Conservation (phyloP, 2,113 vertebrate genomes). For the Oncorhynchus nerka region DNA sequence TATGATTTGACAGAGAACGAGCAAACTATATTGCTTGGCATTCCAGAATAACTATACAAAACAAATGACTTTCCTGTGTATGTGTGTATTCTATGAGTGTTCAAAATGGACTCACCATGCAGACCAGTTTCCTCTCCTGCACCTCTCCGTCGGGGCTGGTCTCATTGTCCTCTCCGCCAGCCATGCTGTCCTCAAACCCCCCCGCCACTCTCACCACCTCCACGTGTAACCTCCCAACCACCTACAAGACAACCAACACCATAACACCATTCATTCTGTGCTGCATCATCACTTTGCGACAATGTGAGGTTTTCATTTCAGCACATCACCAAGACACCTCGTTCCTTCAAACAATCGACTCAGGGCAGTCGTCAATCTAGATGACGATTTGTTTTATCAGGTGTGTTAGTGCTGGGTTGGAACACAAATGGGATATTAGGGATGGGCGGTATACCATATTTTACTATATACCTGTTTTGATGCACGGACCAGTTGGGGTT, state of each 20-base stretch:
- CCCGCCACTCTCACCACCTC: conserved; percentile 89
- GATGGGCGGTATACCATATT: no score
- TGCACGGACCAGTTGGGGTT: no score
- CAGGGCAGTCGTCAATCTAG: no score
- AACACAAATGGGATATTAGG: no score
- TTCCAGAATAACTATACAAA: no score
- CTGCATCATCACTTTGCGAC: background rate
- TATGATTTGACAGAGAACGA: background rate
- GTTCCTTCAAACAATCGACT: no score
- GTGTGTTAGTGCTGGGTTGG: no score
- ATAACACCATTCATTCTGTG: background rate
- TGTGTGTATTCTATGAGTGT: conserved; percentile 9
- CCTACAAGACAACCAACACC: conserved; percentile 63
- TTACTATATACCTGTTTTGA: no score
- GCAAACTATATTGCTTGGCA: background rate
- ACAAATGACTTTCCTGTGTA: background rate
- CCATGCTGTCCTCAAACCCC: conserved; percentile 82
- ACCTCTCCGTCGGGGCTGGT: conserved; percentile 75
- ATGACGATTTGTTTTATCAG: no score
- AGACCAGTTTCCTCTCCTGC: conserved; percentile 87
- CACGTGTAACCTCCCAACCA: conserved; percentile 89
- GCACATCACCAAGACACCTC: no score
- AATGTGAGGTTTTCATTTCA: no score
- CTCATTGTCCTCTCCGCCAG: conserved; percentile 86
- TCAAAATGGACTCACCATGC: conserved; percentile 76